These are phyloP conservation scores for Carassius auratus DNA, from an alignment of 2,113 vertebrate species.

Conservation along the genomic window DNA sequence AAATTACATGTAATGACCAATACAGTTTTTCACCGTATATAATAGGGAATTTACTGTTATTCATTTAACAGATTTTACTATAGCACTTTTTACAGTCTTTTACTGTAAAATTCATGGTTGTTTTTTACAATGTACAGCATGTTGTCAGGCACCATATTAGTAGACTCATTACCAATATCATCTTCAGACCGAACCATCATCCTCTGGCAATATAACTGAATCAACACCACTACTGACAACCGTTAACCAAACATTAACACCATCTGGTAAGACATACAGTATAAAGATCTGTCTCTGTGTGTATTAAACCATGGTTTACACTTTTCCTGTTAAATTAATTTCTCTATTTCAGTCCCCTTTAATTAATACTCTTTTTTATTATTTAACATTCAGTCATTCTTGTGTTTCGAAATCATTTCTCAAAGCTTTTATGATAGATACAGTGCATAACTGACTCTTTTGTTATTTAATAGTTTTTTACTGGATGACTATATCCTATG, in stretches of 20 bases:
- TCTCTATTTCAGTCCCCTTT: not conserved
- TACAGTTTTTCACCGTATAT: too few relatives aligned
- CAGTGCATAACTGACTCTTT: not conserved
- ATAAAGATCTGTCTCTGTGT: not conserved
- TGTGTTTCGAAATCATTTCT: not conserved
- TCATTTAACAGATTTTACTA: too few relatives aligned
- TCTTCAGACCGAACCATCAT: not conserved
- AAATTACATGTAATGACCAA: too few relatives aligned
- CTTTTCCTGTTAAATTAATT: not conserved
- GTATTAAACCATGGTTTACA: not conserved
- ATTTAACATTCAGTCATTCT: not conserved
- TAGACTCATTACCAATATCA: not conserved
- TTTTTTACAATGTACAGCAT: not conserved
- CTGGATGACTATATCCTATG: constrained; percentile 40
- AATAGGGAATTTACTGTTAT: too few relatives aligned
- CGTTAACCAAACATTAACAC: not conserved
- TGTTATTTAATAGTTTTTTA: constrained; percentile 38
- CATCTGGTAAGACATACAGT: not conserved
- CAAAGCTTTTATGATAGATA: constrained; percentile 16
- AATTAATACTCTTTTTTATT: not conserved
- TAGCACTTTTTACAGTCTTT: too few relatives aligned
- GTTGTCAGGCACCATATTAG: not conserved
- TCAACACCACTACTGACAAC: not conserved
- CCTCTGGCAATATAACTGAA: not conserved
- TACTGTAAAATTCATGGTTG: too few relatives aligned